Percentiles rank a stretch among this genome's conserved stretches.
These are phyloP conservation scores for Lycocerus yunnanus DNA, from an alignment of 2,888 invertebrate species.

Conservation along the genomic window DNA sequence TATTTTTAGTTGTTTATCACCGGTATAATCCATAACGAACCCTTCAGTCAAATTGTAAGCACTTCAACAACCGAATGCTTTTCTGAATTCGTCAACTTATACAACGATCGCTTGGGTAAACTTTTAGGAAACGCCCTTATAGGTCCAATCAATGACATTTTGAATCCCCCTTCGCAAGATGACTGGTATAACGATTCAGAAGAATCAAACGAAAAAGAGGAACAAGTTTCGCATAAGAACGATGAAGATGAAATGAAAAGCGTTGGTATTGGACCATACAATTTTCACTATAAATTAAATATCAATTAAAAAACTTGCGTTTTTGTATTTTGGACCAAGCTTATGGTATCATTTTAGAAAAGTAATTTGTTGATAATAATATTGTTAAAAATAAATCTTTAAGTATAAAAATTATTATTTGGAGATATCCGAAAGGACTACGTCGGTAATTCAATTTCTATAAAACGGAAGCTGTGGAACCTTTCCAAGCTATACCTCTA, in stretches of 20 bases:
- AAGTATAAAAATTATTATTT: no score
- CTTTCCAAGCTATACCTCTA: no score
- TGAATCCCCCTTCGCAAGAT: not conserved
- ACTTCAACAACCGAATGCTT: slow-evolving; percentile 16
- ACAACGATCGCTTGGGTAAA: slow-evolving; percentile 5
- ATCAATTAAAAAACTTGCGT: not conserved
- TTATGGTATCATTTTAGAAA: not conserved
- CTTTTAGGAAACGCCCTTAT: not conserved
- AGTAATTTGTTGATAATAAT: not conserved
- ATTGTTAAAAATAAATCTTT: not conserved
- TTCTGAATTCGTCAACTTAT: slow-evolving; percentile 9
- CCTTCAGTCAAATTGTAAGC: slow-evolving; percentile 20
- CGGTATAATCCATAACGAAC: slow-evolving; percentile 17
- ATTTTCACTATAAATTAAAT: not conserved
- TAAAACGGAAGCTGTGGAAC: no score
- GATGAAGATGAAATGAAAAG: not conserved
- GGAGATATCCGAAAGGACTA: no score
- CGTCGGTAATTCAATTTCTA: no score
- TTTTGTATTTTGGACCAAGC: not conserved
- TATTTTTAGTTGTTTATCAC: slow-evolving; percentile 9
- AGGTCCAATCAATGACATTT: not conserved
- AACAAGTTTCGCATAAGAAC: not conserved
- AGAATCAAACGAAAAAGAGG: no score
- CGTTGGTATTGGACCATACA: not conserved
- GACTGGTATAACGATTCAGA: not conserved